These are phyloP conservation scores for Trinorchestia longiramus DNA, from an alignment of 1,140 invertebrate genomes.

Conservation along the genomic window DNA sequence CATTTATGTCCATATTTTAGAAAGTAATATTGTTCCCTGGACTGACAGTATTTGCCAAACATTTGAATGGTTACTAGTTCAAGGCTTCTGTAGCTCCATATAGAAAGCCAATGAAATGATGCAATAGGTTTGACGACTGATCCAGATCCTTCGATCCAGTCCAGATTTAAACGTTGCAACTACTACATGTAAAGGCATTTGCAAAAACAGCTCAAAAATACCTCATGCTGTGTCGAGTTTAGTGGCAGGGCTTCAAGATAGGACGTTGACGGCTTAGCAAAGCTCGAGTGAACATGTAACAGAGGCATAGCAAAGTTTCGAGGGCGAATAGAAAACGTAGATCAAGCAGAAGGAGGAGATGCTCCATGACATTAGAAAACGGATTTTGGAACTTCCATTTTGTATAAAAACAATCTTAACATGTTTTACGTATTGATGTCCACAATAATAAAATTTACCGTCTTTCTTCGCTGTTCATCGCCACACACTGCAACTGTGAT, in stretches of 20 bases:
- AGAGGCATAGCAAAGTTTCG: background rate
- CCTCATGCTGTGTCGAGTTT: background rate
- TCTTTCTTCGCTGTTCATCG: too few species aligned
- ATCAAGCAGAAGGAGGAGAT: background rate
- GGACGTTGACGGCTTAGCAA: background rate
- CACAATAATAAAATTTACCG: too few species aligned
- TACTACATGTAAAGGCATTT: background rate
- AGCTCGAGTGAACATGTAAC: background rate
- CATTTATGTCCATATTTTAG: background rate
- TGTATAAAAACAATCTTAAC: too few species aligned
- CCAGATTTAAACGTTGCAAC: background rate
- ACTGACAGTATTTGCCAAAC: background rate
- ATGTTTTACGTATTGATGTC: too few species aligned
- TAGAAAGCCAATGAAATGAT: background rate
- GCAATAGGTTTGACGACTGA: background rate
- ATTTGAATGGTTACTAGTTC: background rate
- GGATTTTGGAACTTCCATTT: too few species aligned
- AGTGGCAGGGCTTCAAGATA: background rate
- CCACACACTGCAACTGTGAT: too few species aligned
- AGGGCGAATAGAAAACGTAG: background rate
- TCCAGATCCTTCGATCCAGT: background rate
- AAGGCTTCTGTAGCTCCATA: background rate
- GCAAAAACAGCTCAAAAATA: background rate
- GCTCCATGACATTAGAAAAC: background rate
- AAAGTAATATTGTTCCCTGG: background rate